A percentile compares a stretch with the other conserved stretches of the same genome.
These are phyloP conservation scores for Malacoraja senta DNA, from an alignment of 2,797 vertebrate genomes.

Conservation along the genomic window DNA sequence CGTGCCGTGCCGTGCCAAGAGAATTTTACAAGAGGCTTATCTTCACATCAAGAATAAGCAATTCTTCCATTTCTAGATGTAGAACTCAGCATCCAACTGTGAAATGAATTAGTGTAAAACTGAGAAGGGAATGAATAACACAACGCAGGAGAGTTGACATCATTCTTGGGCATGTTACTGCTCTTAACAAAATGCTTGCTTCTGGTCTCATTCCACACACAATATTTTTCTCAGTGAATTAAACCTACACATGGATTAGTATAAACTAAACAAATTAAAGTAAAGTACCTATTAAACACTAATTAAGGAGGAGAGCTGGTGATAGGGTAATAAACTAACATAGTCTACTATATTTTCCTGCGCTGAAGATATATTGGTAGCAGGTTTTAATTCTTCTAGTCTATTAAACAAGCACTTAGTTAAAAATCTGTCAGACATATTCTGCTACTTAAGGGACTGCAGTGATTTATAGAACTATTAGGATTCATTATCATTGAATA, in stretches of 20 bases:
- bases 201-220: not conserved
- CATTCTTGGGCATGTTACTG: not conserved
- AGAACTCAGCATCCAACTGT: not conserved
- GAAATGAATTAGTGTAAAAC: not conserved
- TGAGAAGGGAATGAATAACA: not conserved
- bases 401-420: slow-evolving; percentile 32
- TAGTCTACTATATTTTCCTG: not conserved
- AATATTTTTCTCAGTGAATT: not conserved
- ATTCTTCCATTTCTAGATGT: not conserved
- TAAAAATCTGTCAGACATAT: slow-evolving; percentile 31
- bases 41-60: not conserved
- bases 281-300: slow-evolving; percentile 23
- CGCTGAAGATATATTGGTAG: slow-evolving; percentile 18
- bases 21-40: not conserved
- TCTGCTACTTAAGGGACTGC: slow-evolving; percentile 30
- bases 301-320: slow-evolving; percentile 25
- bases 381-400: slow-evolving; percentile 27
- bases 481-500: slow-evolving; percentile 21
- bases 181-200: not conserved
- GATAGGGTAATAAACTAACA: not conserved
- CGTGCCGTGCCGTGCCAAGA: too few species aligned
- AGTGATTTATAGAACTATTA: slow-evolving; percentile 33
- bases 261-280: slow-evolving; percentile 27
- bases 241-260: not conserved
- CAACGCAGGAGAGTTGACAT: not conserved